Conservation (phyloP, 2,113 vertebrate species). For the Benitochromis conjunctus region DNA sequence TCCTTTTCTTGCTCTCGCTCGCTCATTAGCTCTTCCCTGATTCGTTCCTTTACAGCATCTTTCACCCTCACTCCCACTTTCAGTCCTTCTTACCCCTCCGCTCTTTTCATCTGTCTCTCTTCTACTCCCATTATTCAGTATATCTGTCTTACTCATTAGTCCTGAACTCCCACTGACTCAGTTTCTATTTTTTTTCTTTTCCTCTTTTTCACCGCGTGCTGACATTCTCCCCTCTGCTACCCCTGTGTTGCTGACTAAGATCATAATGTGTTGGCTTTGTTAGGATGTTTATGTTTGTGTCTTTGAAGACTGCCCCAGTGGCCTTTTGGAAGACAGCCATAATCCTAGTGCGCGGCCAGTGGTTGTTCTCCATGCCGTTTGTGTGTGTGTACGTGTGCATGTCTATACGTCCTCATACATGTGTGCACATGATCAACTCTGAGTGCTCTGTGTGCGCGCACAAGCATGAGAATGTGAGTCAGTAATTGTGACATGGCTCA, state of each 20-base stretch:
- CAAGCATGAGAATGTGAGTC: conserved; percentile 45
- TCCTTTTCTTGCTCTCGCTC: conserved; percentile 23
- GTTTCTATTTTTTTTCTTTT: background rate
- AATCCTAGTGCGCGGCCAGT: conserved; percentile 36
- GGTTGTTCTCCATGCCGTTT: conserved; percentile 18
- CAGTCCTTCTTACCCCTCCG: conserved; percentile 11
- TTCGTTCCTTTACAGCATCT: conserved; percentile 34
- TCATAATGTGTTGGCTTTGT: conserved; percentile 52
- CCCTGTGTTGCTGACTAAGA: conserved; percentile 57
- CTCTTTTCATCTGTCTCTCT: conserved; percentile 50
- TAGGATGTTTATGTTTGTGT: conserved; percentile 62
- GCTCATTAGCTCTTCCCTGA: conserved; percentile 49
- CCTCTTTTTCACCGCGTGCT: background rate
- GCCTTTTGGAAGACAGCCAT: conserved; percentile 57
- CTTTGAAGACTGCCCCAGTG: conserved; percentile 57
- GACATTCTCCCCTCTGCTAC: conserved; percentile 23
- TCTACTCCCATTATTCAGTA: conserved; percentile 48
- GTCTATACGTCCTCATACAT: conserved; percentile 33
- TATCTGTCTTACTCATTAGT: conserved; percentile 64
- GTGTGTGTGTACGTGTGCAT: background rate
- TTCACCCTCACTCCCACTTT: conserved; percentile 19
- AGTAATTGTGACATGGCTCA: conserved; percentile 89
- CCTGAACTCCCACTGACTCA: conserved; percentile 35
- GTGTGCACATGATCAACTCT: conserved; percentile 40
- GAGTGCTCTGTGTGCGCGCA: background rate